Base-by-base conservation (phyloP, 2,797 vertebrate genomes). In the Sebastes vulpes region DNA sequence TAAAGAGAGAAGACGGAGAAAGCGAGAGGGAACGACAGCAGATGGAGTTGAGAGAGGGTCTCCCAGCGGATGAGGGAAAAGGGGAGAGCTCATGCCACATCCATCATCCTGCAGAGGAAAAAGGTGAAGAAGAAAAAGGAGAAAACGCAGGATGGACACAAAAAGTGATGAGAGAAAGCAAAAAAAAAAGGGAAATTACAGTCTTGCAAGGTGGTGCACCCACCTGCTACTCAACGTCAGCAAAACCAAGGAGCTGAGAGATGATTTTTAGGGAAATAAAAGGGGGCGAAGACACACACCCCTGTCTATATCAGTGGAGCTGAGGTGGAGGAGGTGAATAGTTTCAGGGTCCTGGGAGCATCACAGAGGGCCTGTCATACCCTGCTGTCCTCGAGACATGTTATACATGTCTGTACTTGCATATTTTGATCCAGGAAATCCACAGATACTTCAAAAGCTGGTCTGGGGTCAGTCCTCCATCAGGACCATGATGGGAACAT, bases 41-140 rank as follows among this genome's bases (percentile, higher is more conserved):
- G 80, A 81, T 72, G 75, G 71, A 85, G 78, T 23, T 18, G 68
- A 77, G 77, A 70, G 21, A 58, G 54, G 46, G 32, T 81, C 61
- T 86, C 77, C 86, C 70, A 16, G 78, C 1, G 53, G 75, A 87
- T 52, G 70, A 65, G 76, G 65, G 48, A 29, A 72, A 52, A 25
- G 28, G 28, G 50, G 59, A 56, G 56, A 76, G 70, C 78, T 72
- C 57, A 77, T 82, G 65, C 38, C 23, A 59, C 81, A 84, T 89
- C 82, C 78, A 82, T 89, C 83, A 81, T 76, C 16, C 21, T 58
- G 74, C 18, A 78, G 64, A 80, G 59, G 56, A 32, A 56, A 56
- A 25, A 67, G 38, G 68, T 50, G 58, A 57, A 23, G 53, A 60
- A 57, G 20, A 14, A 31, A 31, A 23, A 6, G 11, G 6, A 35